Conservation (phyloP, 2,113 vertebrate species). For the Junco hyemalis region DNA sequence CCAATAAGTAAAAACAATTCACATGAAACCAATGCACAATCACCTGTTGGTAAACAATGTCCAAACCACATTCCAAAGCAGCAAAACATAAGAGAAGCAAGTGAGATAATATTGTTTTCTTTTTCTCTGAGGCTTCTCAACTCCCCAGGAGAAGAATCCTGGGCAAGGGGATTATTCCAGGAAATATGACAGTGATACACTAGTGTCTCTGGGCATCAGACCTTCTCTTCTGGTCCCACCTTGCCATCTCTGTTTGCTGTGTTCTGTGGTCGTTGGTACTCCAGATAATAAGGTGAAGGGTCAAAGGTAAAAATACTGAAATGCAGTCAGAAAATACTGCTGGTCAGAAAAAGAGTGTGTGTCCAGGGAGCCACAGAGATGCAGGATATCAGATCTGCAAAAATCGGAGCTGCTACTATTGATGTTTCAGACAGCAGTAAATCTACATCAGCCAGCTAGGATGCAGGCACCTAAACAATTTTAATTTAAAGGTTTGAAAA, state of each 20-base stretch:
- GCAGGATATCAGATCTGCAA: neutral
- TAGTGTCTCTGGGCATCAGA: neutral
- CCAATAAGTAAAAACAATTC: too few species aligned
- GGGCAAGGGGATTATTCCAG: too few species aligned
- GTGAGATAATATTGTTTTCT: too few species aligned
- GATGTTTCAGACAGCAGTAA: neutral
- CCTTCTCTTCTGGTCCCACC: neutral
- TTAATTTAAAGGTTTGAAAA: neutral
- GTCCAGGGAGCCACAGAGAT: neutral
- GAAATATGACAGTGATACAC: too few species aligned
- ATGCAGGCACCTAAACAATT: neutral
- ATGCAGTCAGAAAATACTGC: neutral
- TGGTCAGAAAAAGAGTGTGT: neutral
- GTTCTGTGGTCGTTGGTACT: neutral
- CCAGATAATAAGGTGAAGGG: rapidly evolving
- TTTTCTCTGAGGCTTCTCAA: too few species aligned
- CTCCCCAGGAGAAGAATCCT: too few species aligned
- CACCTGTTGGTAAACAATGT: too few species aligned
- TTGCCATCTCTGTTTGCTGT: neutral
- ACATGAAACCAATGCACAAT: too few species aligned
- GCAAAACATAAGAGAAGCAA: too few species aligned
- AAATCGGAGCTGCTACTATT: neutral
- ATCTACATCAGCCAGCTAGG: neutral
- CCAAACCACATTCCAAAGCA: too few species aligned
- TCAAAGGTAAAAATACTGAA: neutral